Base-by-base conservation (phyloP, 2,797 vertebrate genomes). In the Cygnus olor region DNA sequence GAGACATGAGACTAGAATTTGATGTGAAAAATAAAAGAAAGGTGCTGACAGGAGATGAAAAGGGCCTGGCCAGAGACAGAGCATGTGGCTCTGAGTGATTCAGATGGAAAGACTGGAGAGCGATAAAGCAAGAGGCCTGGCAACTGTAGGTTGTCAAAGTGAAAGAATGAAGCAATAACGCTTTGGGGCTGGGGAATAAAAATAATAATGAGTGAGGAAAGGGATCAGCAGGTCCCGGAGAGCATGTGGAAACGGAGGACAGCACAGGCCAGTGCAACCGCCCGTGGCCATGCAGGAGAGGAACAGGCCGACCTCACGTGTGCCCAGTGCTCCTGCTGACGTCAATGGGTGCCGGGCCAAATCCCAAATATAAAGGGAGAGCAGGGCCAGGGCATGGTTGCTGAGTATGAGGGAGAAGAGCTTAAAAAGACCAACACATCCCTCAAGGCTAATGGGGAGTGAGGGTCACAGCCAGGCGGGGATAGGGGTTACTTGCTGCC, bases 161-260 rank as follows among this genome's bases (percentile, higher is more conserved):
- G 54, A 76, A 80, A 32, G 45, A 90, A 81, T 77, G 80, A 90
- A 70, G 40, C n/a, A 92, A 65, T 88, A 87, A 83, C 32, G 15
- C 22, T 80, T 71, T 74, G 40, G 34, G 19, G 1, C 14, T 71
- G 9, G 3, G 16, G 24, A 83, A 85, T 69, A 88, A 83, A 88
- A 91, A 14, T 56, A 53, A 19, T 11, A 34, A 42, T n/a, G 16
- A 71, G 16, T 58, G 57, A 2, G 2, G 69, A 85, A 93, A 89
- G 27, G 17, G 11, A 80, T 30, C 44, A 49, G 15, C 6, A 65
- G 38, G 24, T 78, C 24, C 10, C 14, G 38, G 42, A 40, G 25
- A 7, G 36, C 57, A 74, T 20, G 22, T 54, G 30, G 36, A 83
- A 87, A 53, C 5, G 11, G n/a, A 81, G 11, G 40, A 32, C 6